phyloP scores from a whole-genome alignment of 1,140 invertebrate genomes.

The Nomia melanderi region DNA sequence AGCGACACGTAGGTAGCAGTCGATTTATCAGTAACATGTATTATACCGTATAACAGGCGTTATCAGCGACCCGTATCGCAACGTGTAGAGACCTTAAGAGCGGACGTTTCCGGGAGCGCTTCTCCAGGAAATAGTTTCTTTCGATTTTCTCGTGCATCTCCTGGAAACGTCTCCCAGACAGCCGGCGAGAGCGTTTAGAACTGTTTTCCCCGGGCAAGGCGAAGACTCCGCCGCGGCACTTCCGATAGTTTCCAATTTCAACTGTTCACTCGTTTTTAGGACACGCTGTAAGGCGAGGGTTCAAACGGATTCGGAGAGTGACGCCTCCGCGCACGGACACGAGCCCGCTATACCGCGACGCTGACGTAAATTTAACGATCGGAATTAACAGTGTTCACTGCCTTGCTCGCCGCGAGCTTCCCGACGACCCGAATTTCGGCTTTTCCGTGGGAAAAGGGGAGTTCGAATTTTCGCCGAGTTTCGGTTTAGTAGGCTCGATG shows the following conservation, averaged over 20 bases:
- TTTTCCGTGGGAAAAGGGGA: no score
- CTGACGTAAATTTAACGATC: conserved; percentile 42
- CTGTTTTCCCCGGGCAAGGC: neutral
- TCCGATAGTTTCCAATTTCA: neutral
- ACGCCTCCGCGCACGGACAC: neutral
- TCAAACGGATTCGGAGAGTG: conserved; percentile 2
- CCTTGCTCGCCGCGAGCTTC: neutral
- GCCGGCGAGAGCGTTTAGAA: neutral
- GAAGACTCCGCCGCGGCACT: neutral
- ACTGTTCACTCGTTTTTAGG: neutral
- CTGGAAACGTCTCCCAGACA: no score
- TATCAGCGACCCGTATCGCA: no score
- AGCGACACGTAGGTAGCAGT: no score
- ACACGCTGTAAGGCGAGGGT: neutral
- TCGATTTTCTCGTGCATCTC: neutral
- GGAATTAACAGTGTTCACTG: conserved; percentile 36
- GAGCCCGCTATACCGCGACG: neutral
- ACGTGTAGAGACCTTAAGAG: no score
- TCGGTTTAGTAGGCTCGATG: no score
- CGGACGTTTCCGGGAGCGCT: no score
- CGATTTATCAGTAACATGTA: no score
- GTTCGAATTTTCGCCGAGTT: no score
- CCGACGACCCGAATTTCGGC: neutral
- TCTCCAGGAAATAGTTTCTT: no score
- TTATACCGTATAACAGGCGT: no score